Conservation (phyloP, 1,140 invertebrate genomes). For the Littorina saxatilis region DNA sequence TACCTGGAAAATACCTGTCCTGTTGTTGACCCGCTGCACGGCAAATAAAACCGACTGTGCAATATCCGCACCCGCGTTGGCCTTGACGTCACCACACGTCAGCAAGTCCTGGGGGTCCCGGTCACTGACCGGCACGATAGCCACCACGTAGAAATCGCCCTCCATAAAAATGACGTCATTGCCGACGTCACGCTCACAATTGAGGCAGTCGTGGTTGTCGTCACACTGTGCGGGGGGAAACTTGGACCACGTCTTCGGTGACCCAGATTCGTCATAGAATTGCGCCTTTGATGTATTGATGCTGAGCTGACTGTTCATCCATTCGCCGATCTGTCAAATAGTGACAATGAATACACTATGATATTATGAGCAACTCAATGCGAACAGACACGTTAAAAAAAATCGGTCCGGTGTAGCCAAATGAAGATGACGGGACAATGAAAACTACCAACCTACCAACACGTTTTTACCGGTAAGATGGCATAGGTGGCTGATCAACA, state of each 20-base stretch:
- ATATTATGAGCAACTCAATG: too few relatives aligned
- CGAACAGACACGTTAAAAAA: too few relatives aligned
- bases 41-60: conserved; percentile 21
- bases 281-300: neutral
- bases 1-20: neutral
- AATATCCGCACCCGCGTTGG: conserved; percentile 4
- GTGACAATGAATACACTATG: too few relatives aligned
- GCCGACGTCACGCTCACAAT: conserved; percentile 19
- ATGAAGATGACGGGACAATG: too few relatives aligned
- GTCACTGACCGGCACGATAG: neutral
- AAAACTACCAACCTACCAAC: too few relatives aligned
- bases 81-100: conserved; percentile 13
- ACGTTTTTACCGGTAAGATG: too few relatives aligned
- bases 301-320: neutral
- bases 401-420: too few relatives aligned
- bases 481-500: too few relatives aligned
- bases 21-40: conserved; percentile 22
- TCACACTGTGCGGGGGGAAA: conserved; percentile 16
- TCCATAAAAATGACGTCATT: conserved; percentile 27
- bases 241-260: conserved; percentile 15
- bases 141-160: conserved; percentile 32
- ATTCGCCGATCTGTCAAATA: conserved; percentile 27
- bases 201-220: neutral
- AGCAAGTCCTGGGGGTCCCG: neutral
- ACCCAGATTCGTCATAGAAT: conserved; percentile 7